Evolutionary conservation across 2,113 vertebrate species (phyloP).

Genomic region (Dendropsophus ebraccatus): DNA sequence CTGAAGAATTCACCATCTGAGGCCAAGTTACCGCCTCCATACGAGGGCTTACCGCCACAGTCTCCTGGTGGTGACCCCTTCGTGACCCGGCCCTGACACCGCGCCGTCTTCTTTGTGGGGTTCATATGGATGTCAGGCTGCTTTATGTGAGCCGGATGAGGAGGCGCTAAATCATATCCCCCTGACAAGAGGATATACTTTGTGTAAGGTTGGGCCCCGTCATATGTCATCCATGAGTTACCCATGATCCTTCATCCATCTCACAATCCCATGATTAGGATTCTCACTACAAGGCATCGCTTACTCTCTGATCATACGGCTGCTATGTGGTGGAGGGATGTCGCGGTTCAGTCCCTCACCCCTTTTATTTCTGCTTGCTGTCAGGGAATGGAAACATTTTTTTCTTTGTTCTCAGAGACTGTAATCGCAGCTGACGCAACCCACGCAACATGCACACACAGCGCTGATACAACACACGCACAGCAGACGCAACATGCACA

Average conservation of each 20-base stretch:
- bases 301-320: neutral
- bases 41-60: neutral
- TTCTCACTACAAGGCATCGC: too few species aligned
- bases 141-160: neutral
- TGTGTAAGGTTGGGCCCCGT: too few species aligned
- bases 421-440: neutral
- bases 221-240: too few species aligned
- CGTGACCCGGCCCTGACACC: neutral
- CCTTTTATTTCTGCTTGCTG: neutral
- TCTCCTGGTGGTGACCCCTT: neutral
- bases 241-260: neutral
- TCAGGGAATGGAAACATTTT: neutral
- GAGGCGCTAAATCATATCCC: neutral
- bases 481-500: too few species aligned
- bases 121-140: neutral
- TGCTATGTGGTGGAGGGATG: too few species aligned
- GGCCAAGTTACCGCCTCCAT: conserved; percentile 7
- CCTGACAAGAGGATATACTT: neutral
- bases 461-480: too few species aligned
- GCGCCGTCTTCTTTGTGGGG: neutral
- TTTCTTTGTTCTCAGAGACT: neutral
- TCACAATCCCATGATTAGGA: too few species aligned
- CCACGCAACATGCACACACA: too few species aligned
- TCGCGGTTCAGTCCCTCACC: neutral
- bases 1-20: conserved; percentile 3